Percentiles rank a stretch among this genome's conserved stretches.
Conservation (phyloP, 2,888 invertebrate species). For the Myopa tessellatipennis region DNA sequence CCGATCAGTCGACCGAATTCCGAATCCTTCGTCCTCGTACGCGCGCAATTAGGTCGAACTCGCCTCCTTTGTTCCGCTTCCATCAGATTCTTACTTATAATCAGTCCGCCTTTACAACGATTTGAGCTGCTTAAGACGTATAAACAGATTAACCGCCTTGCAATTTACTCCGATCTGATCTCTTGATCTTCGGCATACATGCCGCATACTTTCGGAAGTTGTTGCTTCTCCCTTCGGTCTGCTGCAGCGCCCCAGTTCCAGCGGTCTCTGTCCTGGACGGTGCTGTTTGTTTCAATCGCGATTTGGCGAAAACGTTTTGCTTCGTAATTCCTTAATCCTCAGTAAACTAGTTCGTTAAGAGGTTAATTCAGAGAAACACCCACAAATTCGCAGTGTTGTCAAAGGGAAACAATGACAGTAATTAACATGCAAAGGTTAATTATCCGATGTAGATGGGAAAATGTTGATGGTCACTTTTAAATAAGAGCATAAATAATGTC, state of each 20-base stretch:
- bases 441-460: neutral
- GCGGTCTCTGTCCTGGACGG: neutral
- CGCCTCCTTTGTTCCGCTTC: conserved; percentile 42
- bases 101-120: conserved; percentile 52
- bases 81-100: neutral
- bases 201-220: conserved; percentile 25
- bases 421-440: neutral
- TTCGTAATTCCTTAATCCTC: conserved; percentile 60
- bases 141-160: conserved; percentile 70
- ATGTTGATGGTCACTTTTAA: neutral
- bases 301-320: conserved; percentile 12
- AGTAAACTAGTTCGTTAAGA: conserved; percentile 69
- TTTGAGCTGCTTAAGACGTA: conserved; percentile 63
- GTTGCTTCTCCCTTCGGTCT: conserved; percentile 36
- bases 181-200: conserved; percentile 50
- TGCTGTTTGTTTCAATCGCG: neutral
- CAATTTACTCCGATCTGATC: conserved; percentile 61
- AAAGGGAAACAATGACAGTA: conserved; percentile 1
- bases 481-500: too few relatives aligned
- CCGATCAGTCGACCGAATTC: conserved; percentile 35
- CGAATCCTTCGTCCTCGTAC: conserved; percentile 45
- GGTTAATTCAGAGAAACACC: conserved; percentile 68
- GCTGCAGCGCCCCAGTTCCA: conserved; percentile 28
- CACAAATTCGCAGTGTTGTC: conserved; percentile 56
- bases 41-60: conserved; percentile 61